A percentile compares a stretch with the other conserved stretches of the same genome.
phyloP scores from a whole-genome alignment of 2,888 invertebrate species.

The Blomia tropicalis region DNA sequence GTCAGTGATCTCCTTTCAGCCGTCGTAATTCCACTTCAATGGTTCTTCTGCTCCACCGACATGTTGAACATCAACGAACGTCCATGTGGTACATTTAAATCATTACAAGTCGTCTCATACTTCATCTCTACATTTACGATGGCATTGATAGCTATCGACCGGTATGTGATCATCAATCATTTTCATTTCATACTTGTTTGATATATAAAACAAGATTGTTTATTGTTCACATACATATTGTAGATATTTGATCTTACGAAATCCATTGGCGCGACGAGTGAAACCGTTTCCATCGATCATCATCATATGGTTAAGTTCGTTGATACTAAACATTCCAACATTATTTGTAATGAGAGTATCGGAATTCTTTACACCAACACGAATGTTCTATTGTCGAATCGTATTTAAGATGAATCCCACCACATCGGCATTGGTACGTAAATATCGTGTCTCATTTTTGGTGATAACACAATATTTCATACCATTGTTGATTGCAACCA shows the following conservation, averaged over 20 bases:
- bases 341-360: conserved; percentile 16
- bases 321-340: neutral
- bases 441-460: conserved; percentile 7
- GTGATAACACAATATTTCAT: conserved; percentile 37
- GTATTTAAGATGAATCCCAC: neutral
- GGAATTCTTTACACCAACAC: conserved; percentile 5
- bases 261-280: conserved; percentile 6
- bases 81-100: conserved; percentile 14
- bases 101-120: conserved; percentile 14
- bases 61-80: conserved; percentile 4
- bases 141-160: conserved; percentile 18
- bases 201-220: neutral
- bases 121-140: conserved; percentile 19
- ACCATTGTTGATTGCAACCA: conserved; percentile 36
- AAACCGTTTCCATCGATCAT: conserved; percentile 9
- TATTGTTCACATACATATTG: too few relatives aligned
- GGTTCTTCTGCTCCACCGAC: conserved; percentile 14
- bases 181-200: neutral
- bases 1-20: conserved; percentile 17
- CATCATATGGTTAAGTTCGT: neutral
- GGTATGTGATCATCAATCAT: neutral
- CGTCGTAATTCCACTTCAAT: conserved; percentile 12
- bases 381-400: conserved; percentile 12
- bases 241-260: neutral
- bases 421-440: neutral